Evolutionary conservation across 2,797 vertebrate genomes (phyloP).

Genomic region (Adelosebastes latens): DNA sequence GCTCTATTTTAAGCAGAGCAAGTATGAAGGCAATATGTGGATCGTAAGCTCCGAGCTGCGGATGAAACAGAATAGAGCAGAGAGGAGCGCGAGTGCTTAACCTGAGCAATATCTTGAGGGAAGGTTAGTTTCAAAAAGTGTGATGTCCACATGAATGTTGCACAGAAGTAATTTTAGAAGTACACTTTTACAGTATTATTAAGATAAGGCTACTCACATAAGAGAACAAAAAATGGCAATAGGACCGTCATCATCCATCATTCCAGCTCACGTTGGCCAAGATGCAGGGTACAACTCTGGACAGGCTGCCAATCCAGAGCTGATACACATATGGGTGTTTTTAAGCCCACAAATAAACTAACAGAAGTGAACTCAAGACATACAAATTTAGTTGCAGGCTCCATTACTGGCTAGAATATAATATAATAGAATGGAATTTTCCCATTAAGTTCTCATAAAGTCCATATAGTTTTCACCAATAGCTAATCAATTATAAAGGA

Average conservation of each 20-base stretch:
- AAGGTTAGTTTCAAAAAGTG: neutral
- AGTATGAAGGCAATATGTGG: slow-evolving; percentile 35
- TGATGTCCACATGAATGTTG: neutral
- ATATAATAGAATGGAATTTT: no score
- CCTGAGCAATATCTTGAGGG: neutral
- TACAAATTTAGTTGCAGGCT: neutral
- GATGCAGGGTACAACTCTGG: neutral
- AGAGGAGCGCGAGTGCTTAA: slow-evolving; percentile 1
- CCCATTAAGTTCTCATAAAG: neutral
- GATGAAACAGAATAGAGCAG: slow-evolving; percentile 28
- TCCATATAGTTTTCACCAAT: neutral
- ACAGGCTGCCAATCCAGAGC: neutral
- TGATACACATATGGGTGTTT: neutral
- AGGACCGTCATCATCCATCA: neutral
- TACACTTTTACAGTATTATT: neutral
- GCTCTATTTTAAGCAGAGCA: slow-evolving; percentile 52
- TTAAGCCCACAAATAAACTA: neutral
- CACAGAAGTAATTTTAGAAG: neutral
- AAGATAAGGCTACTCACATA: neutral
- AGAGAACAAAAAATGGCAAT: no score
- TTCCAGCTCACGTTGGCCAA: neutral
- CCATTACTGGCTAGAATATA: neutral
- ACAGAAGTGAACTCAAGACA: neutral
- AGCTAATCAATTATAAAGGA: neutral
- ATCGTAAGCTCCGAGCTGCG: slow-evolving; percentile 20